Evolutionary conservation across 2,888 invertebrate genomes (phyloP).

Genomic region (Agapostemon virescens): DNA sequence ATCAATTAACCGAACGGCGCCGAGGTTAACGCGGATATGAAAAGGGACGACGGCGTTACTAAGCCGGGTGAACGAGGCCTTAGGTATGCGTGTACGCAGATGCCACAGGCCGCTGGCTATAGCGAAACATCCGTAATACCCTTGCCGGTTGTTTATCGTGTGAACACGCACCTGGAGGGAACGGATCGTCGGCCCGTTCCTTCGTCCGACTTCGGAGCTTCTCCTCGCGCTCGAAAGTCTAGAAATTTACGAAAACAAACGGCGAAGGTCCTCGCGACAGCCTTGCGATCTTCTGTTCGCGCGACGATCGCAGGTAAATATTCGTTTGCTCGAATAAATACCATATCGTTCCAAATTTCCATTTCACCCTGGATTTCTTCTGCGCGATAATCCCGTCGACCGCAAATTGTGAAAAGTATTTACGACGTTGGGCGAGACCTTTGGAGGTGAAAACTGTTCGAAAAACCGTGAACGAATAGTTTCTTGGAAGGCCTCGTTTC

Average conservation of each 20-base stretch:
- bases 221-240: neutral
- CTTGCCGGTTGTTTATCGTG: constrained; percentile 60
- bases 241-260: too few relatives aligned
- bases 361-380: too few relatives aligned
- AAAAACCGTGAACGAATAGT: neutral
- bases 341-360: too few relatives aligned
- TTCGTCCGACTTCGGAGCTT: neutral
- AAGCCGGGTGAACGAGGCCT: constrained; percentile 63
- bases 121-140: constrained; percentile 53
- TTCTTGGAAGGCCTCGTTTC: neutral
- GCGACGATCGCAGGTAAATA: too few relatives aligned
- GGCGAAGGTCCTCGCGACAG: too few relatives aligned
- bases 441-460: too few relatives aligned
- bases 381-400: too few relatives aligned
- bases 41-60: constrained; percentile 70
- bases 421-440: too few relatives aligned
- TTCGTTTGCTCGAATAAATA: too few relatives aligned
- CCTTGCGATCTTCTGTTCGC: too few relatives aligned
- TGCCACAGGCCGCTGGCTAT: constrained; percentile 42
- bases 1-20: constrained; percentile 70
- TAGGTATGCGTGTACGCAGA: constrained; percentile 64
- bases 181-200: constrained; percentile 45
- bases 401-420: too few relatives aligned
- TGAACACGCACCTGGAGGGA: constrained; percentile 51
- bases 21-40: constrained; percentile 72